phyloP scores from a whole-genome alignment of 2,113 vertebrate genomes.

The Neofelis nebulosa region DNA sequence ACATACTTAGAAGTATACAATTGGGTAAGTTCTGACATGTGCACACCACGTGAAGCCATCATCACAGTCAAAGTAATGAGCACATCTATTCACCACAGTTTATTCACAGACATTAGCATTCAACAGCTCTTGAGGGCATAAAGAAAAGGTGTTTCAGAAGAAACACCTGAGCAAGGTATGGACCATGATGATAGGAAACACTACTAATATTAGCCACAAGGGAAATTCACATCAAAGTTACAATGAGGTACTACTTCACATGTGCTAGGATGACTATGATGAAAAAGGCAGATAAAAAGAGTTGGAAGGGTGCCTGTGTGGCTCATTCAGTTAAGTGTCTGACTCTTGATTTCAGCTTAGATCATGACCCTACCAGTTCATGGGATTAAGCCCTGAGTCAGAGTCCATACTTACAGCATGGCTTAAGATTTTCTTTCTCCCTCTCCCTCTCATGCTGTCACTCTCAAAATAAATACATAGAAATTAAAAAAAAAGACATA shows the following conservation, averaged over 20 bases:
- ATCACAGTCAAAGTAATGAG: neutral
- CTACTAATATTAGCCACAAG: neutral
- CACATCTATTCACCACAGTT: neutral
- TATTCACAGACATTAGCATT: neutral
- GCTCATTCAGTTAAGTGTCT: too few relatives aligned
- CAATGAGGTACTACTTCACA: neutral
- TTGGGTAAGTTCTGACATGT: neutral
- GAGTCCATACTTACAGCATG: too few relatives aligned
- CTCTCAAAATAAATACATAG: too few relatives aligned
- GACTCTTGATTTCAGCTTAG: too few relatives aligned
- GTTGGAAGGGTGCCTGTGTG: too few relatives aligned
- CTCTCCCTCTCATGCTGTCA: too few relatives aligned
- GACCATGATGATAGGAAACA: neutral
- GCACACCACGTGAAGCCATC: too few relatives aligned
- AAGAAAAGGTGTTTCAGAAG: neutral
- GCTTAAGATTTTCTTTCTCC: too few relatives aligned
- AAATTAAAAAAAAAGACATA: neutral
- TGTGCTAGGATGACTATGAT: neutral
- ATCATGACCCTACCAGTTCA: too few relatives aligned
- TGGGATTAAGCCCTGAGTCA: too few relatives aligned
- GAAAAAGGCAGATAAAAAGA: too few relatives aligned
- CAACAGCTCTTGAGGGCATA: neutral
- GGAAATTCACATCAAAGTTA: neutral
- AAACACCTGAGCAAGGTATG: neutral
- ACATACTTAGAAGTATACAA: neutral